Evolutionary conservation across 2,888 invertebrate species (phyloP), one percentile per base, ranked within the genome.

Genomic region (Thecocarcelia acutangulata): DNA sequence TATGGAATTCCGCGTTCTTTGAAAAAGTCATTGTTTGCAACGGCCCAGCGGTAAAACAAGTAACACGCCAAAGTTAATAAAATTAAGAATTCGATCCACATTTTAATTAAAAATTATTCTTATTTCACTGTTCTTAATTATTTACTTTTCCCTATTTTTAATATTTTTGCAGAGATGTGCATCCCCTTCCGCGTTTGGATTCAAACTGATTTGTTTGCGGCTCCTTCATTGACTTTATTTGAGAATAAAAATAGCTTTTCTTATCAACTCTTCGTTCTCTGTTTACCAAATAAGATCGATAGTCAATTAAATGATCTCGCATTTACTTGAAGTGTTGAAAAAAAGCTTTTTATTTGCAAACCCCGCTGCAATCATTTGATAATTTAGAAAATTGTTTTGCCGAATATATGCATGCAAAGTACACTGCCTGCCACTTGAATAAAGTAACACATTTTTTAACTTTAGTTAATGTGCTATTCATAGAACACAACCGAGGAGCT

Each of bases 11-110:
- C 86, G 0, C 83, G 85, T 1, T 88, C 84, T 66, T 86, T 75
- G 64, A 88, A 89, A 58, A 77, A 86, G 52, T 86, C 84, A 83
- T 85, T 85, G 15, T 84, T 85, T 13, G 82, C 59, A 5, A 84
- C 85, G 17, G 85, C 74, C 88, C 87, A 89, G 37, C 86, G 87
- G 74, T 89, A 89, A 56, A 81, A 82, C 59, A 87, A 63, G 70
- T 85, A 42, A 42, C 86, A 44, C 13, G 75, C 63, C 19, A 86
- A 61, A 12, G 66, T 52, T 6, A 84, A 24, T 1, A 87, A 44
- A 9, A 85, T 72, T n/a, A 85, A 6, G 52, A 84, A 86, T 83
- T 87, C 87, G 63, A 86, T 69, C 78, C 86, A 64, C 87, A 87
- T 87, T 66, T 79, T 84, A 12, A 48, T 42, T 21, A 8, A 5